phyloP scores from a whole-genome alignment of 2,888 invertebrate genomes.

The Congeria kusceri region DNA sequence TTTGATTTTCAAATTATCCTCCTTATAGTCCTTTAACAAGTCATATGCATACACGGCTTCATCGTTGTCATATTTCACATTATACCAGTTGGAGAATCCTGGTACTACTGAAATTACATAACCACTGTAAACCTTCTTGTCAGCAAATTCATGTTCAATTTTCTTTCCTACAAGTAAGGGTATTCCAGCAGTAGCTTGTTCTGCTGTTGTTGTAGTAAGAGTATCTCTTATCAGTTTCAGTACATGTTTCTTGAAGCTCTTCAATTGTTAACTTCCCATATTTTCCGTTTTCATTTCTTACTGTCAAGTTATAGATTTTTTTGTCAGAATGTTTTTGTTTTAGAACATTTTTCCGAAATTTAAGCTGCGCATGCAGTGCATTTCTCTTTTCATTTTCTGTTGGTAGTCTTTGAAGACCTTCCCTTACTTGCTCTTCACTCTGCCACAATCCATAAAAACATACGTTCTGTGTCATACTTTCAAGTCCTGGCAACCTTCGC shows the following conservation, averaged over 20 bases:
- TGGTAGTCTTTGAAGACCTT: slow-evolving; percentile 11
- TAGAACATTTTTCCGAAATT: slow-evolving; percentile 41
- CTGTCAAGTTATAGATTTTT: slow-evolving; percentile 27
- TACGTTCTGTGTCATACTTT: slow-evolving; percentile 42
- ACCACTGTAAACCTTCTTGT: no score
- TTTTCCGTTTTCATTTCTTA: slow-evolving; percentile 13
- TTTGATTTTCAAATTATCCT: no score
- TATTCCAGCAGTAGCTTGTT: no score
- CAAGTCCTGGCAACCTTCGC: slow-evolving; percentile 46
- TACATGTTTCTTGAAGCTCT: slow-evolving; percentile 15
- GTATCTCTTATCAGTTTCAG: background rate
- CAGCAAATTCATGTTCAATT: no score
- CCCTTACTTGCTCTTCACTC: slow-evolving; percentile 19
- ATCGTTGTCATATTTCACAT: no score
- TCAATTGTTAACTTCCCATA: slow-evolving; percentile 12
- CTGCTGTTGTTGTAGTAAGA: no score
- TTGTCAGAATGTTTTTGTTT: slow-evolving; percentile 38
- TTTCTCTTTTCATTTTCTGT: slow-evolving; percentile 9
- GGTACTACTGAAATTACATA: no score
- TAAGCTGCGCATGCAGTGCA: slow-evolving; percentile 33
- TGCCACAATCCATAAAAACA: slow-evolving; percentile 60
- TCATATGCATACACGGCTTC: no score
- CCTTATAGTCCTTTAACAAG: no score
- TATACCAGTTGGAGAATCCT: no score
- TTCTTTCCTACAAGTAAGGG: no score